Base-by-base conservation (phyloP, 1,140 invertebrate species). In the Aethina tumida region DNA sequence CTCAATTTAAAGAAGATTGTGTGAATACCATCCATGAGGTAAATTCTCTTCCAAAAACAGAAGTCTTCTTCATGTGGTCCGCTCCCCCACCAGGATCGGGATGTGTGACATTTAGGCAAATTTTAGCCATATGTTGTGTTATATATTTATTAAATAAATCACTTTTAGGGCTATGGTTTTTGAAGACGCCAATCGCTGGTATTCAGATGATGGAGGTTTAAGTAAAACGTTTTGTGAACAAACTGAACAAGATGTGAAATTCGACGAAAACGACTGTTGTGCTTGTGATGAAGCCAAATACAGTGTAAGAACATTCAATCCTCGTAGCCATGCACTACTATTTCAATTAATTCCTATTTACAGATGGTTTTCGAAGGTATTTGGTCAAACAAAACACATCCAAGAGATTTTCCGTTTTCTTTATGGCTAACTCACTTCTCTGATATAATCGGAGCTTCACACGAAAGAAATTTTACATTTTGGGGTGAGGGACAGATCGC, bases 381-480 rank as follows among this genome's bases (percentile, higher is more conserved):
- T 12, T 99, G 97, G 97, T 94, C 92, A 0, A 78, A 86, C 36
- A 72, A 81, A 52, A 97, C 93, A 0, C 97, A 99, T 64, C 95
- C 96, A 0, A 97, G 92, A 66, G 88, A 97, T 60, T 99, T 89
- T 65, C 97, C 96, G 4, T 78, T 81, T 48, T 80, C 83, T 7
- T 58, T 76, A 12, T 92, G 86, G 81, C 65, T 97, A 44, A 92
- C 94, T 0, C 95, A 99, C 63, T 99, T 99, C 67, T 97, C 93
- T 7, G 95, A 99, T 64, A 75, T 99, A 15, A 89, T 99, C 47
- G 97, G 96, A 0, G 95, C 92, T 4, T 86, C 88, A 0, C 97
- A 99, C 57, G 82, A 81, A 27, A 71, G 74, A 0, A 85, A 89
- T 54, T 99, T 93, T 58, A 75, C 77, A 7, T 89, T 99, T 53